phyloP scores from a whole-genome alignment of 2,888 invertebrate species.

The Alcis repandata region DNA sequence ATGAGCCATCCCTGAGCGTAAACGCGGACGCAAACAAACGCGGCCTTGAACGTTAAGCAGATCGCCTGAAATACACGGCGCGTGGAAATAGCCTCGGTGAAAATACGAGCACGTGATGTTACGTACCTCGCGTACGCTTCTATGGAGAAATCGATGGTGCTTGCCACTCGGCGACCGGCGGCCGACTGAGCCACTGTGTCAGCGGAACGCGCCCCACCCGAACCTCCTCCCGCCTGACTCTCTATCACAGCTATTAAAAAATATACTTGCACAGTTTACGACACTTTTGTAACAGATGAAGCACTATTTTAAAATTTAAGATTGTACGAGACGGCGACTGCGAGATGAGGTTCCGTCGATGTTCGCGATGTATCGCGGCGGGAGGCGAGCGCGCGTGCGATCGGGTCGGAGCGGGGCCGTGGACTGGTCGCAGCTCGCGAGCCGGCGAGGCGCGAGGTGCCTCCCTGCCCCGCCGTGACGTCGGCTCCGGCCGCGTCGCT shows the following conservation, averaged over 20 bases:
- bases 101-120: constrained; percentile 83
- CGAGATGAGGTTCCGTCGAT: constrained; percentile 64
- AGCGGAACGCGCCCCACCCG: constrained; percentile 84
- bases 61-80: constrained; percentile 81
- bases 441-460: constrained; percentile 70
- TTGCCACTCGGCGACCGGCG: constrained; percentile 84
- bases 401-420: constrained; percentile 74
- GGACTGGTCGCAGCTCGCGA: constrained; percentile 75
- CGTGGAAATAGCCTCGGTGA: constrained; percentile 82
- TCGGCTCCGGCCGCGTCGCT: constrained; percentile 77
- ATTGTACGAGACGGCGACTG: constrained; percentile 63
- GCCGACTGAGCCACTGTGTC: constrained; percentile 88
- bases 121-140: constrained; percentile 82
- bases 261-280: constrained; percentile 72
- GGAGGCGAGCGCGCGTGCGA: constrained; percentile 70
- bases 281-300: constrained; percentile 59
- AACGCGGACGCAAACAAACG: constrained; percentile 78
- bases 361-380: constrained; percentile 68
- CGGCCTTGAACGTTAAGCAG: constrained; percentile 84
- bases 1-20: constrained; percentile 64
- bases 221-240: constrained; percentile 74
- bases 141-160: constrained; percentile 84
- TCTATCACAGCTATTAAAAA: constrained; percentile 77
- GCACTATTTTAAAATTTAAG: constrained; percentile 39
- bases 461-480: constrained; percentile 76